phyloP scores from a whole-genome alignment of 2,113 vertebrate species.

The Ptyas mucosa region DNA sequence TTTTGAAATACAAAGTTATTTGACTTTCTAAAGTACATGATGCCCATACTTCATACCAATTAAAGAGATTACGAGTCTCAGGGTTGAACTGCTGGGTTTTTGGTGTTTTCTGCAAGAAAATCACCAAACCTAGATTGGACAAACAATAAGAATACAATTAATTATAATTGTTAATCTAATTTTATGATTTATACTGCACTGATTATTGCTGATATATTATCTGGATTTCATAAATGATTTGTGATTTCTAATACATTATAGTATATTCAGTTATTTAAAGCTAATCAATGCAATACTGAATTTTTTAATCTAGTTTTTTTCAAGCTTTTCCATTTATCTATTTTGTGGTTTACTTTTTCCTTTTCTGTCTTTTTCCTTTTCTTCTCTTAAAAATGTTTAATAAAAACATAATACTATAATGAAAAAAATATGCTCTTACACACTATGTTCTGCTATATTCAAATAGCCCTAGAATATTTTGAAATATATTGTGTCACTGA shows the following conservation, averaged over 20 bases:
- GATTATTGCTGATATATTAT: neutral
- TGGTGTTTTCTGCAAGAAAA: neutral
- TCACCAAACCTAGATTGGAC: neutral
- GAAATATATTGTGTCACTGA: neutral
- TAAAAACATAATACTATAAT: neutral
- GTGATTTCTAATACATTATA: neutral
- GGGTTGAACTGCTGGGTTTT: neutral
- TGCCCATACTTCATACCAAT: no score
- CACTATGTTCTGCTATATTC: neutral
- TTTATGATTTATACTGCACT: neutral
- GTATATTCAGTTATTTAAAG: neutral
- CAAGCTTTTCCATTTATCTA: neutral
- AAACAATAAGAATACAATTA: neutral
- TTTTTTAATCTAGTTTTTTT: neutral
- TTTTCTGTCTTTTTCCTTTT: neutral
- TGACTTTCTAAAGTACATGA: no score
- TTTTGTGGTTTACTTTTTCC: neutral
- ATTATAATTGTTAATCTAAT: neutral
- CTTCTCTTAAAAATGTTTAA: neutral
- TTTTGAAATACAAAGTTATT: neutral
- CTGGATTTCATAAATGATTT: neutral
- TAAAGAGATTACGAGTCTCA: neutral
- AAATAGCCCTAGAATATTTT: neutral
- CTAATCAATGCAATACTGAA: neutral
- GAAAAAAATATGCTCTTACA: neutral